phyloP scores from a whole-genome alignment of 2,888 invertebrate species.

The Heliconius ismenius region DNA sequence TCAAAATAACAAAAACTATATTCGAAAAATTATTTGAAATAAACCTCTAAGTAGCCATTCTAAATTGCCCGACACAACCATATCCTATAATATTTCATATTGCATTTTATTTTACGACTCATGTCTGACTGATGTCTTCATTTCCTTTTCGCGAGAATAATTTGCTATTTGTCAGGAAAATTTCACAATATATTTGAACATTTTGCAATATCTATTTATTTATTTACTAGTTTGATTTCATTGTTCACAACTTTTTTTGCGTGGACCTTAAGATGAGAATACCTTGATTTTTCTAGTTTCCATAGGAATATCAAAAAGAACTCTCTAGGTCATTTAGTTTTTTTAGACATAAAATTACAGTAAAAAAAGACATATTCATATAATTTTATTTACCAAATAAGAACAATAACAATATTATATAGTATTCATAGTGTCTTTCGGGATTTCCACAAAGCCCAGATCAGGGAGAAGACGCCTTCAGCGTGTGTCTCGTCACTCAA shows the following conservation, averaged over 20 bases:
- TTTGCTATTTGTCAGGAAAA: constrained; percentile 12
- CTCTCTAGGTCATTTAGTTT: too few relatives aligned
- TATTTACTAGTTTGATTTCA: too few relatives aligned
- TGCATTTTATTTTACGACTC: constrained; percentile 24
- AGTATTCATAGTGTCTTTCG: constrained; percentile 20
- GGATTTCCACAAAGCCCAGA: constrained; percentile 25
- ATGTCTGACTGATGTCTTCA: constrained; percentile 23
- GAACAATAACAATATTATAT: constrained; percentile 20
- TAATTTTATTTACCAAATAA: constrained; percentile 7
- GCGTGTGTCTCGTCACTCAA: constrained; percentile 28
- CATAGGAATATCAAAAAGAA: too few relatives aligned
- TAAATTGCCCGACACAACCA: constrained; percentile 8
- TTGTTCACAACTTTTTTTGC: not conserved
- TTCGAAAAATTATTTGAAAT: not conserved
- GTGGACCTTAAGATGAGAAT: not conserved
- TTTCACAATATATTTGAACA: not conserved
- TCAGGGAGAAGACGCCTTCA: constrained; percentile 22
- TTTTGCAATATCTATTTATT: not conserved
- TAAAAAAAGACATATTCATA: not conserved
- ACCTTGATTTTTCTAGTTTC: too few relatives aligned
- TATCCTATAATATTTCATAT: constrained; percentile 20
- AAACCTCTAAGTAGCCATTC: not conserved
- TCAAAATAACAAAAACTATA: not conserved
- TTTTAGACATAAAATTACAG: not conserved
- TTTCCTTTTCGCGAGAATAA: constrained; percentile 20